Evolutionary conservation across 2,113 vertebrate species (phyloP).

Genomic region (Eretmochelys imbricata): DNA sequence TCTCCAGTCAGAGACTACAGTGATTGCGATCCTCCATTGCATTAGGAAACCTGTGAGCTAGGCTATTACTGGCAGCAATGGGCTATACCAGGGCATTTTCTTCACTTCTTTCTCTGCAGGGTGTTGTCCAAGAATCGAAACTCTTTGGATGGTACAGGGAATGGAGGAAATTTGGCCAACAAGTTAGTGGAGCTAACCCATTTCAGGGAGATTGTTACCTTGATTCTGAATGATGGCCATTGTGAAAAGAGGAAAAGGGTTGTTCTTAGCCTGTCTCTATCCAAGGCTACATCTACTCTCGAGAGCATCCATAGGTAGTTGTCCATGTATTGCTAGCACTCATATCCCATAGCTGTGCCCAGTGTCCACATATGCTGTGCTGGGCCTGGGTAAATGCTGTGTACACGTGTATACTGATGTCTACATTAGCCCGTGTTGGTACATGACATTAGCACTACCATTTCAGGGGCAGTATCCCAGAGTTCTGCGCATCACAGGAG

Average conservation of each 20-base stretch:
- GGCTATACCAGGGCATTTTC: background rate
- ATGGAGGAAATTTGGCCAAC: background rate
- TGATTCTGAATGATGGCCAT: background rate
- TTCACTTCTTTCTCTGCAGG: background rate
- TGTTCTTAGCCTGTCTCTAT: background rate
- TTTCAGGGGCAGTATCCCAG: no score
- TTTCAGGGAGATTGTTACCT: background rate
- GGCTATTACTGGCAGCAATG: background rate
- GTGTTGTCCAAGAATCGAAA: background rate
- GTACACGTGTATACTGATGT: no score
- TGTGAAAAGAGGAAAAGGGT: background rate
- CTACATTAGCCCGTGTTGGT: no score
- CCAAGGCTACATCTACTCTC: no score
- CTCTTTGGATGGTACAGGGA: background rate
- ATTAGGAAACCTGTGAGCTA: background rate
- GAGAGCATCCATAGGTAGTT: no score
- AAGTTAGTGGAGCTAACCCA: background rate
- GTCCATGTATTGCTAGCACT: no score
- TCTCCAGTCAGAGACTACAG: background rate
- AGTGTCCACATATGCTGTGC: no score
- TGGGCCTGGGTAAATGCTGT: no score
- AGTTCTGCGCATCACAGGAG: no score
- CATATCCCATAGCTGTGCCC: no score
- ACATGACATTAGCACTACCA: no score
- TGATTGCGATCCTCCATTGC: background rate